phyloP scores from a whole-genome alignment of 2,113 vertebrate species.

The Barnardius zonarius region DNA sequence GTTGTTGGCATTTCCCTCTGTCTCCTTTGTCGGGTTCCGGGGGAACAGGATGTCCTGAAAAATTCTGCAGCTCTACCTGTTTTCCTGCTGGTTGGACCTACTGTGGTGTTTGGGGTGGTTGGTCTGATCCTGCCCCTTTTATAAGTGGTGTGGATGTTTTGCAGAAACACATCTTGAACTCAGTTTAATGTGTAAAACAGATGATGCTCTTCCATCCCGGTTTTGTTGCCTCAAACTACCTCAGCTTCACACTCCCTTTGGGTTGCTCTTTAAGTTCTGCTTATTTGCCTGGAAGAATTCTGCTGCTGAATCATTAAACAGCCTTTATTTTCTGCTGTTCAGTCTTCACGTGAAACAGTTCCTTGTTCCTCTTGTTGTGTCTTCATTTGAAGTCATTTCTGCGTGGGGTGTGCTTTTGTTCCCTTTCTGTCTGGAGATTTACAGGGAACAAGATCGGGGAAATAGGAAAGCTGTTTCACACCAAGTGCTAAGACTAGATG shows the following conservation, averaged over 20 bases:
- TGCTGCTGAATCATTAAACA: conserved; percentile 1
- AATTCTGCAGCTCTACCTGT: neutral
- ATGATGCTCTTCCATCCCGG: neutral
- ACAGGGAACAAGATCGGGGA: neutral
- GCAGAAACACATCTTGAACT: neutral
- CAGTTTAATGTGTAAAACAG: neutral
- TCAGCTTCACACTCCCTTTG: neutral
- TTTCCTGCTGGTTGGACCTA: neutral
- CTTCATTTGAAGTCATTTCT: neutral
- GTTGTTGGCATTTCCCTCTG: neutral
- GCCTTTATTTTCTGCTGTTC: neutral
- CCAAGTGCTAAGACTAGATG: neutral
- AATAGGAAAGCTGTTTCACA: neutral
- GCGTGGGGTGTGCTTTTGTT: neutral
- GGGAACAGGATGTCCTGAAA: neutral
- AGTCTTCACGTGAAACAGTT: neutral
- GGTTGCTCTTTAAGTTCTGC: neutral
- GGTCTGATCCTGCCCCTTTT: neutral
- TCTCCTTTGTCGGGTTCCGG: neutral
- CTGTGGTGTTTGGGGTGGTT: neutral
- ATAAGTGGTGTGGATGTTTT: neutral
- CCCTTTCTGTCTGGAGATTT: neutral
- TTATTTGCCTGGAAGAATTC: neutral
- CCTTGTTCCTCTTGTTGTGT: neutral
- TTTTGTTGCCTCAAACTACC: neutral